Evolutionary conservation across 2,888 invertebrate species (phyloP).

Genomic region (Steinernema scapterisci): DNA sequence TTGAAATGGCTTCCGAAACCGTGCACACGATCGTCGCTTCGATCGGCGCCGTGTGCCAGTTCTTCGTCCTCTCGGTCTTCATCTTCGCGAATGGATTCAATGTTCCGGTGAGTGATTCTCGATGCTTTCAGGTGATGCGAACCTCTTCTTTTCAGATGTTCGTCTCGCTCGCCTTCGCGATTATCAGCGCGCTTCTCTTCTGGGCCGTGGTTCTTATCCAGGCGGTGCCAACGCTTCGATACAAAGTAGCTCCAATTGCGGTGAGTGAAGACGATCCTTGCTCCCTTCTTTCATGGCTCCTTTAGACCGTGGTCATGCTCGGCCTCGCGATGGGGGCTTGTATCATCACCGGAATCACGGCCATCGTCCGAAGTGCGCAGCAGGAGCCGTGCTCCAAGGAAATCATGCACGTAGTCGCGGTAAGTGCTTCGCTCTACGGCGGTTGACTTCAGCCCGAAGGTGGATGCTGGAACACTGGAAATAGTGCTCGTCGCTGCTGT

Average conservation of each 20-base stretch:
- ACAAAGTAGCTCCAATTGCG: not conserved
- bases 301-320: not conserved
- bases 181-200: not conserved
- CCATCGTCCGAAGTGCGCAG: not conserved
- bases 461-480: no score
- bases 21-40: not conserved
- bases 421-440: not conserved
- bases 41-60: not conserved
- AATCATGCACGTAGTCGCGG: not conserved
- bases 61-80: conserved; percentile 10
- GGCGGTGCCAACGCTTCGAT: not conserved
- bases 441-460: no score
- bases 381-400: no score
- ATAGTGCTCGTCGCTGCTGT: no score
- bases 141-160: not conserved
- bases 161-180: not conserved
- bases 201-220: not conserved
- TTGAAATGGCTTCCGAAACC: conserved; percentile 15
- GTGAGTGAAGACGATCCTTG: no score
- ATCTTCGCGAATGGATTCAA: not conserved
- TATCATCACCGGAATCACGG: not conserved
- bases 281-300: not conserved
- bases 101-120: not conserved
- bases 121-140: no score
- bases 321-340: not conserved